Conservation (phyloP, 2,797 vertebrate species). For the Epinephelus malabaricus region DNA sequence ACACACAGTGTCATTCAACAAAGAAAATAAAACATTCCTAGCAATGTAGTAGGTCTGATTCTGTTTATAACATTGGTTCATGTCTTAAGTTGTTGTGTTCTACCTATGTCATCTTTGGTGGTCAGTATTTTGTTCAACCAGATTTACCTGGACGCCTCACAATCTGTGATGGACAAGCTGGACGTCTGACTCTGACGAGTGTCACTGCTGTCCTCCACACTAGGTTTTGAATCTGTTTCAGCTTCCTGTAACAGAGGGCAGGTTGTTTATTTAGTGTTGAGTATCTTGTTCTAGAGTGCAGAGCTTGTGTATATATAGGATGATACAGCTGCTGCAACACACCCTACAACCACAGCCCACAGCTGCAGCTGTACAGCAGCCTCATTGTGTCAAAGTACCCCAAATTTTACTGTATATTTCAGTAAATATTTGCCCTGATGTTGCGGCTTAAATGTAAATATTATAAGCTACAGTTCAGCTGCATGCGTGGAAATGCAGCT, state of each 20-base stretch:
- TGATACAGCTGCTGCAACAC: slow-evolving; percentile 15
- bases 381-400: not conserved
- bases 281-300: slow-evolving; percentile 10
- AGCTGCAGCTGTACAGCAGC: not conserved
- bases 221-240: slow-evolving; percentile 40
- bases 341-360: slow-evolving; percentile 5
- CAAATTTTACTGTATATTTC: not conserved
- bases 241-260: slow-evolving; percentile 66
- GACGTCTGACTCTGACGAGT: slow-evolving; percentile 35
- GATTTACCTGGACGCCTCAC: slow-evolving; percentile 77
- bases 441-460: not conserved
- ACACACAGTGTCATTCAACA: not conserved
- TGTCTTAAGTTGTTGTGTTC: not conserved
- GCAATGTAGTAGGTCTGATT: not conserved
- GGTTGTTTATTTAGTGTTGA: not conserved
- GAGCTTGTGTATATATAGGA: not conserved
- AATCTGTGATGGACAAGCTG: slow-evolving; percentile 35
- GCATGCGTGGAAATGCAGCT: slow-evolving; percentile 1
- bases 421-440: slow-evolving; percentile 13
- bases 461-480: not conserved
- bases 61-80: not conserved
- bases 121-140: not conserved
- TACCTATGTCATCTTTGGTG: not conserved
- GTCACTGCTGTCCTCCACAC: slow-evolving; percentile 17
- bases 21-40: not conserved